phyloP scores from a whole-genome alignment of 2,113 vertebrate species.

The Embiotoca jacksoni region DNA sequence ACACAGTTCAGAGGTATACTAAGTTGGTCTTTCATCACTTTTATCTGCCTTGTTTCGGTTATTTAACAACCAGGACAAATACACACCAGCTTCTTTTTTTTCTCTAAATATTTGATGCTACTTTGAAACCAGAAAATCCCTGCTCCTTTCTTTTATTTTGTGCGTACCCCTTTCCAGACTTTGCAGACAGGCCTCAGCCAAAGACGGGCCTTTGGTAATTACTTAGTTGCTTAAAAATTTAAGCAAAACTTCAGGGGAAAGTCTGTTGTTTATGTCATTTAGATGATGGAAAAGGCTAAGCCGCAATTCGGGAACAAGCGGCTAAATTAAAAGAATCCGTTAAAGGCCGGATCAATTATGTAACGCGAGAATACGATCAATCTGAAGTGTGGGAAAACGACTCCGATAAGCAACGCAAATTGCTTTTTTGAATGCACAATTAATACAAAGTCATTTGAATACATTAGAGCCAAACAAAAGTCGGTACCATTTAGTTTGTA shows the following conservation, averaged over 20 bases:
- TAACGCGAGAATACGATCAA: conserved; percentile 6
- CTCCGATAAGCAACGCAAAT: conserved; percentile 31
- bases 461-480: conserved; percentile 34
- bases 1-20: no score
- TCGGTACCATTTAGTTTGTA: not conserved
- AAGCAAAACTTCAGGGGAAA: not conserved
- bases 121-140: not conserved
- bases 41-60: no score
- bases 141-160: not conserved
- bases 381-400: conserved; percentile 6
- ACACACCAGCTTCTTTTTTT: no score
- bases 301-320: not conserved
- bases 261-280: not conserved
- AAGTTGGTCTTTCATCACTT: no score
- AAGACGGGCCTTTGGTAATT: not conserved
- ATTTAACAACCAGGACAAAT: no score
- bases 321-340: conserved; percentile 29
- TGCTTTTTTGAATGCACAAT: conserved; percentile 47
- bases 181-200: not conserved
- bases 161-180: not conserved
- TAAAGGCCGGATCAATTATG: conserved; percentile 49
- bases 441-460: conserved; percentile 48
- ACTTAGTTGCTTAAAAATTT: not conserved
- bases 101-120: not conserved
- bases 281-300: conserved; percentile 17